These are phyloP conservation scores for Corythoichthys haematopterus DNA, from an alignment of 2,113 vertebrate genomes.

Conservation along the genomic window DNA sequence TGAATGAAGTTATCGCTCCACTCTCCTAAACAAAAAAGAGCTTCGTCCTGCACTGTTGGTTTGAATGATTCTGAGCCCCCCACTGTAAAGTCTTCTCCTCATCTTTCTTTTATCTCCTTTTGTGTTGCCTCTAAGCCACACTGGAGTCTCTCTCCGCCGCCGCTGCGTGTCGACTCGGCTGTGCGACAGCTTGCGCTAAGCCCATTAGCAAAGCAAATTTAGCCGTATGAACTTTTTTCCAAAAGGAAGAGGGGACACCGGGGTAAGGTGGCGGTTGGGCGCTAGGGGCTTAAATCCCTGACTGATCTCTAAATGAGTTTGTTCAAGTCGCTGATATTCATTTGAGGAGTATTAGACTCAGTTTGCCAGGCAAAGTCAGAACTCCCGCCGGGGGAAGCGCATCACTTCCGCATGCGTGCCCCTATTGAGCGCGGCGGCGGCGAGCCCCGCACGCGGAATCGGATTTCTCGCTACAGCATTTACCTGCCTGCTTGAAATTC, in stretches of 20 bases:
- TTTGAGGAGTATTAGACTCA: conserved; percentile 74
- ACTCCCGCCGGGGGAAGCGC: conserved; percentile 51
- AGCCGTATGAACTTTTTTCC: conserved; percentile 70
- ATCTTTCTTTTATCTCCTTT: conserved; percentile 42
- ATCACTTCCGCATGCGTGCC: conserved; percentile 23
- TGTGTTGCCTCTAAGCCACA: conserved; percentile 1
- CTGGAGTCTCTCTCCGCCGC: conserved; percentile 22
- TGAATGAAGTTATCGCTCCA: conserved; percentile 47
- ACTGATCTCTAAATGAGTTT: conserved; percentile 80
- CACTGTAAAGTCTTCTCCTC: conserved; percentile 34
- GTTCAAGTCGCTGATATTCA: conserved; percentile 74
- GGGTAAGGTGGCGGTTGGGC: conserved; percentile 41
- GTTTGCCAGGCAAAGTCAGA: conserved; percentile 65
- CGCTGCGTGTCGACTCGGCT: conserved; percentile 52
- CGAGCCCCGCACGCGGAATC: not conserved
- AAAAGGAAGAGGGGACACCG: conserved; percentile 56
- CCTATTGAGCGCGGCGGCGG: conserved; percentile 9
- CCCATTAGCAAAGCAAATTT: conserved; percentile 77
- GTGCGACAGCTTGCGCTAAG: conserved; percentile 77
- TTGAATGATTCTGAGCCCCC: conserved; percentile 30
- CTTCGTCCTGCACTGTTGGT: not conserved
- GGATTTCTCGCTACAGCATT: not conserved
- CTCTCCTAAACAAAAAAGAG: conserved; percentile 4
- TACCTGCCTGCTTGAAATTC: not conserved
- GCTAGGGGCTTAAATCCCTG: conserved; percentile 62